phyloP scores from a whole-genome alignment of 2,888 invertebrate species.

The Drosophila monieri region DNA sequence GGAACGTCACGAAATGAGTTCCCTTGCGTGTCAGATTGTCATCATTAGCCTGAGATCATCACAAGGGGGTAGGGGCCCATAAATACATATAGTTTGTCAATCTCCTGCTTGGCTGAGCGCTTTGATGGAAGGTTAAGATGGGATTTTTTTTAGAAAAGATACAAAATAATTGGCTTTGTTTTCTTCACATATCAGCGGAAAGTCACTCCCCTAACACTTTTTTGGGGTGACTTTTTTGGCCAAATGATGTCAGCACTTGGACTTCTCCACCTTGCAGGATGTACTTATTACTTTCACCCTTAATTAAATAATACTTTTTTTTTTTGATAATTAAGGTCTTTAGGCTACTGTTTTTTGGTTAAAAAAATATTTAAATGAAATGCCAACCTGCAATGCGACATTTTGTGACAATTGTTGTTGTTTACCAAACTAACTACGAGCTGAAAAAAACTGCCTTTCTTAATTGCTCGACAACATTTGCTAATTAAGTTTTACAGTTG shows the following conservation, averaged over 20 bases:
- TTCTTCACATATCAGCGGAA: conserved; percentile 4
- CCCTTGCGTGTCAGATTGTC: conserved; percentile 61
- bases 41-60: conserved; percentile 42
- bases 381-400: conserved; percentile 29
- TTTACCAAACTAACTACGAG: conserved; percentile 8
- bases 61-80: conserved; percentile 17
- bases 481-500: conserved; percentile 69
- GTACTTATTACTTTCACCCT: not conserved
- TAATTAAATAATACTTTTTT: conserved; percentile 3
- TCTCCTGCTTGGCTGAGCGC: conserved; percentile 41
- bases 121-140: conserved; percentile 24
- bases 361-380: conserved; percentile 1
- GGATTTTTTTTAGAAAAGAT: conserved; percentile 19
- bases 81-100: conserved; percentile 46
- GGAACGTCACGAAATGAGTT: conserved; percentile 34
- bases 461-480: conserved; percentile 61
- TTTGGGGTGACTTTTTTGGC: conserved; percentile 17
- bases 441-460: conserved; percentile 20
- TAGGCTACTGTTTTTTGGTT: not conserved
- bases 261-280: not conserved
- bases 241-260: conserved; percentile 25
- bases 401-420: conserved; percentile 21
- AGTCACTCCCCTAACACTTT: conserved; percentile 8
- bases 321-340: not conserved
- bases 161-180: conserved; percentile 8